phyloP scores from a whole-genome alignment of 2,797 vertebrate genomes.

The Pteropus rufus region DNA sequence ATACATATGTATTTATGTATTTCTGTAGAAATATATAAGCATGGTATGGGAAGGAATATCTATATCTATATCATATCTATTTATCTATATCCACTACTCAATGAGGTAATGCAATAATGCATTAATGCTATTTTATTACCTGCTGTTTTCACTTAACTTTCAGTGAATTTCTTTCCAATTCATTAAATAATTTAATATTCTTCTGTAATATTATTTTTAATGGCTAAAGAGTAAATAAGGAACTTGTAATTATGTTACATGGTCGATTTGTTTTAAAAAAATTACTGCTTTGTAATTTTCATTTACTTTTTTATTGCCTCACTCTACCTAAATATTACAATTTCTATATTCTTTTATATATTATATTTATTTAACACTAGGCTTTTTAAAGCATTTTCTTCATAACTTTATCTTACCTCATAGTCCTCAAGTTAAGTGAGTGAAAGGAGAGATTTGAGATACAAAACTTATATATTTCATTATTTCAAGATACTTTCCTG shows the following conservation, averaged over 20 bases:
- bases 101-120: background rate
- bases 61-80: background rate
- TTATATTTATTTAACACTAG: background rate
- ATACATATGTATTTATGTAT: background rate
- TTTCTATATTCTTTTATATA: background rate
- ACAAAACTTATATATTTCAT: background rate
- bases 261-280: constrained; percentile 6
- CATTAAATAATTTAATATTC: constrained; percentile 26
- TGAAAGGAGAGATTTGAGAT: background rate
- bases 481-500: background rate
- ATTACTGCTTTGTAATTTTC: background rate
- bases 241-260: background rate
- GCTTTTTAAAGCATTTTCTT: background rate
- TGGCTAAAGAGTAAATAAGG: background rate
- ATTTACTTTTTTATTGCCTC: constrained; percentile 21
- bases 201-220: constrained; percentile 8
- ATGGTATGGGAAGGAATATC: background rate
- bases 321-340: background rate
- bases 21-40: background rate
- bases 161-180: background rate
- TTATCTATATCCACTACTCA: background rate
- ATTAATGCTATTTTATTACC: background rate
- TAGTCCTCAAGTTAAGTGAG: background rate
- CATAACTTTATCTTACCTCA: background rate
- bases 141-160: background rate